Evolutionary conservation across 1,140 invertebrate genomes (phyloP), one percentile per base, ranked within the genome.

Genomic region (Himalopsyche phryganea): DNA sequence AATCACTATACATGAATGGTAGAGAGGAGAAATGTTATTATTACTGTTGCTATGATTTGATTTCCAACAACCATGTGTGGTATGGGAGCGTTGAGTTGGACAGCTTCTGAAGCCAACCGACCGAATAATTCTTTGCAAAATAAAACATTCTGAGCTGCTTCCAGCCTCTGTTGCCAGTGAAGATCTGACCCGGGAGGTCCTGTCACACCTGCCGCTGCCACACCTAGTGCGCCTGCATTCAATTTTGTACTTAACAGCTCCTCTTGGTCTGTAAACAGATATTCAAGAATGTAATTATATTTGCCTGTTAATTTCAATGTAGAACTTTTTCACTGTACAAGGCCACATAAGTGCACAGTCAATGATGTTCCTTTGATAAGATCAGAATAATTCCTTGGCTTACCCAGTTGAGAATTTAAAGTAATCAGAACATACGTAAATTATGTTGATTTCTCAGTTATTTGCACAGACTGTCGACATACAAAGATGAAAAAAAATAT

Each of bases 121-220:
- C 91, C 91, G 71, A 98, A 98, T 1, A 98, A 73, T 76, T 98
- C 96, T 78, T 98, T 98, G 72, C 95, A 98, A 75, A 97, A 98
- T 2, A 98, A 75, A 23, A 98, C 94, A 77, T 98, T 98, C 69
- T 98, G 96, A 0, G 95, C 95, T 1, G 91, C 90, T 74, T 98
- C 95, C 6, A 98, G 75, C 69, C 94, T 94, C 66, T 93, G 90
- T 66, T 97, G 93, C 96, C 95, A 98, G 69, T 92, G 87, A 40
- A 88, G 82, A 61, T 94, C 91, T 0, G 87, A 79, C n/a, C 82
- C 85, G 0, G 81, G 79, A 52, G 81, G 84, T 17, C 84, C 85
- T 0, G 86, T 81, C 7, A 86, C 84, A 23, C 84, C 84, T 0
- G 83, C 81, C 40, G 69, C 69, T 6, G 75, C 71, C 13, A 81